A percentile compares a stretch with the other conserved stretches of the same genome.
Evolutionary conservation across 2,113 vertebrate species (phyloP).

Genomic region (Cephalopholis sonnerati): DNA sequence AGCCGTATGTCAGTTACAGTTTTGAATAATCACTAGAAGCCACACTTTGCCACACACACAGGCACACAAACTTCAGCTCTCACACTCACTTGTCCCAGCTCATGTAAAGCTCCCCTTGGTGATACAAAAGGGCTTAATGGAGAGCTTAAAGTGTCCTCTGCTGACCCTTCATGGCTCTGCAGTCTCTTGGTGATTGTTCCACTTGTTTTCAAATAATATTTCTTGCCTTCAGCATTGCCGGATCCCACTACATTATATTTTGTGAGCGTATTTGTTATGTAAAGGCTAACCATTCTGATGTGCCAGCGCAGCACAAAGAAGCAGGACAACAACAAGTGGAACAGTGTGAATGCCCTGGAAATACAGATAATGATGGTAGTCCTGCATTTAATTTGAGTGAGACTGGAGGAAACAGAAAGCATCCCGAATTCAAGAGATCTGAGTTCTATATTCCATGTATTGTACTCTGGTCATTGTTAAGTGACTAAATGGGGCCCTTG

Average conservation of each 20-base stretch:
- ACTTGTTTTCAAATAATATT: constrained; percentile 63
- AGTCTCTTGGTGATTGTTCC: constrained; percentile 61
- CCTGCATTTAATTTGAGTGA: constrained; percentile 4
- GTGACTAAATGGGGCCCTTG: constrained; percentile 4
- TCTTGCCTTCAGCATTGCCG: constrained; percentile 37
- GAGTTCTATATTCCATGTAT: constrained; percentile 6
- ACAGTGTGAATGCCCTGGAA: constrained; percentile 2
- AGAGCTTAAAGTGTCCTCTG: constrained; percentile 47
- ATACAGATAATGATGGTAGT: constrained; percentile 7
- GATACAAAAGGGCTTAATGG: constrained; percentile 49
- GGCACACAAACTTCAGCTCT: background rate
- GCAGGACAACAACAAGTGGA: background rate
- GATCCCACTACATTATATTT: constrained; percentile 33
- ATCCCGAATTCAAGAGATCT: background rate
- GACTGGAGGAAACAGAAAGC: background rate
- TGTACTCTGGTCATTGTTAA: constrained; percentile 6
- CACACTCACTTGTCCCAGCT: constrained; percentile 25
- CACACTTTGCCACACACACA: constrained; percentile 45
- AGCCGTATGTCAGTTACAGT: constrained; percentile 76
- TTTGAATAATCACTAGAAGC: constrained; percentile 74
- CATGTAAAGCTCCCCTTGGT: constrained; percentile 29
- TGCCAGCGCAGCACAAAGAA: constrained; percentile 7
- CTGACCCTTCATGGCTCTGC: constrained; percentile 36
- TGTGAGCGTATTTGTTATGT: constrained; percentile 30
- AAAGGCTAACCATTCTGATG: constrained; percentile 3